Percentiles rank a stretch among this genome's conserved stretches.
Conservation (phyloP, 2,113 vertebrate species). For the Phasianus colchicus region DNA sequence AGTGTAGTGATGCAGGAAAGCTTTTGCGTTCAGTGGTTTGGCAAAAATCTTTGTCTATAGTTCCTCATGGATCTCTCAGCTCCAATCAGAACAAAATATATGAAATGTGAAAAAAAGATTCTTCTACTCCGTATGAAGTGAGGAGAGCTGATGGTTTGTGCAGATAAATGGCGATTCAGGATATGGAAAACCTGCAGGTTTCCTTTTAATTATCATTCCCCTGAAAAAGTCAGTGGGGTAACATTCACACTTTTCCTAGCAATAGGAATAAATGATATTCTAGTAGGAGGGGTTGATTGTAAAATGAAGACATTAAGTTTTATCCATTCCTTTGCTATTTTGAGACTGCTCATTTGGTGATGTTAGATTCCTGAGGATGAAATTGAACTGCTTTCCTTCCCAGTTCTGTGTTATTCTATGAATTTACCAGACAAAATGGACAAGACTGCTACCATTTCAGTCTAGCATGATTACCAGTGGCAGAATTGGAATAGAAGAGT, state of each 20-base stretch:
- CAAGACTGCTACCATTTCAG: not conserved
- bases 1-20: not conserved
- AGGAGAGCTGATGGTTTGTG: not conserved
- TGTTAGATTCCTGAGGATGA: not conserved
- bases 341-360: not conserved
- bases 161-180: not conserved
- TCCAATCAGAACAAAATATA: not conserved
- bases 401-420: not conserved
- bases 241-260: not conserved
- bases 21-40: not conserved
- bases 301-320: not conserved
- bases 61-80: not conserved
- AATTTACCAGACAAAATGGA: not conserved
- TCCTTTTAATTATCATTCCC: not conserved
- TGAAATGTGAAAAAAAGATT: not conserved
- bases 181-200: not conserved
- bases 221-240: not conserved
- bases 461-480: not conserved
- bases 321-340: not conserved
- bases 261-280: not conserved
- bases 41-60: not conserved
- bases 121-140: rapidly evolving
- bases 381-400: not conserved
- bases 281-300: not conserved
- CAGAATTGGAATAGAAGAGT: not conserved